Percentiles rank a stretch among this genome's conserved stretches.
Evolutionary conservation across 1,140 invertebrate genomes (phyloP).

Genomic region (Drosophila ambigua): DNA sequence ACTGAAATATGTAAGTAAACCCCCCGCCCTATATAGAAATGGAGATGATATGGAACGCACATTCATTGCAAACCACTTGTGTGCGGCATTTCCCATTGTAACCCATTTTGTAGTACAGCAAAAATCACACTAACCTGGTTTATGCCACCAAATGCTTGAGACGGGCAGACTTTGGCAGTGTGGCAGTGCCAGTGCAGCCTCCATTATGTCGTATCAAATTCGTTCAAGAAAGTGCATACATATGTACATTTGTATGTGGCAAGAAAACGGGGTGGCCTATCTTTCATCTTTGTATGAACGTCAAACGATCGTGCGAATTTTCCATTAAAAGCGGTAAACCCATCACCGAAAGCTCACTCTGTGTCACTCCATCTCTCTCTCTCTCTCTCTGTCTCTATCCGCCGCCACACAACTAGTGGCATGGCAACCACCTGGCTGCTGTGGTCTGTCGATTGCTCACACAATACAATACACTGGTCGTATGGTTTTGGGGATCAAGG

Average conservation of each 20-base stretch:
- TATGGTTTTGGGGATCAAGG: too few species aligned
- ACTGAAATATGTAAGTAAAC: not conserved
- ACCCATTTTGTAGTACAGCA: slow-evolving; percentile 73
- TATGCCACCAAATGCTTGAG: slow-evolving; percentile 63
- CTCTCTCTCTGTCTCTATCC: too few species aligned
- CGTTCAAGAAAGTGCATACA: slow-evolving; percentile 44
- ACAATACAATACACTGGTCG: too few species aligned
- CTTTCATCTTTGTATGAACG: slow-evolving; percentile 28
- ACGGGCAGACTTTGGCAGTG: not conserved
- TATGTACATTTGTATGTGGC: slow-evolving; percentile 4
- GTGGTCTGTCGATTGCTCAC: too few species aligned
- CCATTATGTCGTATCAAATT: slow-evolving; percentile 65
- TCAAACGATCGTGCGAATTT: slow-evolving; percentile 54
- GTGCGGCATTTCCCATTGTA: slow-evolving; percentile 48
- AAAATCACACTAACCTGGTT: slow-evolving; percentile 80
- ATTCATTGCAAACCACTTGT: slow-evolving; percentile 64
- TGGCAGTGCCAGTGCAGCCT: slow-evolving; percentile 51
- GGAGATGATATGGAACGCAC: slow-evolving; percentile 15
- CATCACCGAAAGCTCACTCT: not conserved
- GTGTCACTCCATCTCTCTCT: too few species aligned
- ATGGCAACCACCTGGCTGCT: too few species aligned
- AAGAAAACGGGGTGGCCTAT: slow-evolving; percentile 23
- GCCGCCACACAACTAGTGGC: too few species aligned
- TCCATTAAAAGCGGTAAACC: slow-evolving; percentile 45
- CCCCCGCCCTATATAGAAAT: too few species aligned